These are phyloP conservation scores for Hylyphantes graminicola DNA, from an alignment of 1,140 invertebrate genomes.

Conservation along the genomic window DNA sequence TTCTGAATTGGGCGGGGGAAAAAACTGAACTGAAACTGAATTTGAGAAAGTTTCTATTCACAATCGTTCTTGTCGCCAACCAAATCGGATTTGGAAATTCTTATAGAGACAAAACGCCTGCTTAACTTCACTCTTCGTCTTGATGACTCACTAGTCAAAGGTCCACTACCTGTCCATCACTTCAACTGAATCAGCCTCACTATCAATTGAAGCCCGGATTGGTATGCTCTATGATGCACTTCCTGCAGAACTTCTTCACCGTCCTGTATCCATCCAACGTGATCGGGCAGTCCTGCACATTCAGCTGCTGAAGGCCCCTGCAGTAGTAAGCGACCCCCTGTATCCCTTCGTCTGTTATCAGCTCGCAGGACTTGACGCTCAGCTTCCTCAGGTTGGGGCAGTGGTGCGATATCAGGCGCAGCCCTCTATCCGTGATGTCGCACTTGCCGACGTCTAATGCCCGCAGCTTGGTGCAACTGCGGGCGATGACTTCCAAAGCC, in stretches of 20 bases:
- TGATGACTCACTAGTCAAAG: too few species aligned
- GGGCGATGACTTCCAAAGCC: constrained; percentile 83
- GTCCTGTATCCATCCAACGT: constrained; percentile 87
- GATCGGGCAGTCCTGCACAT: constrained; percentile 91
- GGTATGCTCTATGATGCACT: constrained; percentile 93
- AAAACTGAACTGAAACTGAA: too few species aligned
- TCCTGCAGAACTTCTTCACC: constrained; percentile 90
- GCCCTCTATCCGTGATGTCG: constrained; percentile 88
- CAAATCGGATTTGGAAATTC: too few species aligned
- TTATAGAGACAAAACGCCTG: too few species aligned
- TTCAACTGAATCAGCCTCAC: too few species aligned
- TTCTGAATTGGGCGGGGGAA: too few species aligned
- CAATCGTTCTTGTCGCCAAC: too few species aligned
- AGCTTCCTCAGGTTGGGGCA: constrained; percentile 92
- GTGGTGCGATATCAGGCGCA: constrained; percentile 84
- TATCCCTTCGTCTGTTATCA: constrained; percentile 87
- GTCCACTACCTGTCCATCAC: too few species aligned
- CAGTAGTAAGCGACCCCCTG: constrained; percentile 85
- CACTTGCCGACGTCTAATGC: constrained; percentile 92
- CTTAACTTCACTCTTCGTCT: too few species aligned
- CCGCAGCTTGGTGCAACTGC: constrained; percentile 83
- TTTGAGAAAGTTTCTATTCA: too few species aligned
- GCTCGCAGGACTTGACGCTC: constrained; percentile 87
- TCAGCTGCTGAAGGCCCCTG: constrained; percentile 85
- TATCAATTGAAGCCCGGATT: constrained; percentile 88